Evolutionary conservation across 2,888 invertebrate genomes (phyloP).

Genomic region (Escarpia spicata): DNA sequence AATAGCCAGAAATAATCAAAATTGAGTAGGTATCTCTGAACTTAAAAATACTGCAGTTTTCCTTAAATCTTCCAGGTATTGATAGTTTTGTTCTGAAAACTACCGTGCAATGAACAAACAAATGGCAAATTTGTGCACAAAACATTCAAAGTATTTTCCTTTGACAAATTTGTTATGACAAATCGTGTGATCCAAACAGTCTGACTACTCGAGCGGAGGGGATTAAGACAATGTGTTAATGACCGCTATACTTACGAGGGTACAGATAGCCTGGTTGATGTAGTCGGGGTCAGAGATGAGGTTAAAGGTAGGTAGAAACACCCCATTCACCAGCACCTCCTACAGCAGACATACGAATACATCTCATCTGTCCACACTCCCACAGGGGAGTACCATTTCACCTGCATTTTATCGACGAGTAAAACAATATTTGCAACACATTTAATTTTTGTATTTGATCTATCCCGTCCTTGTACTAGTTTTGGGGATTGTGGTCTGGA

Average conservation of each 20-base stretch:
- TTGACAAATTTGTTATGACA: not conserved
- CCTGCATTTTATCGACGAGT: too few species aligned
- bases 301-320: conserved; percentile 77
- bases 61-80: not conserved
- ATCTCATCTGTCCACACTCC: not conserved
- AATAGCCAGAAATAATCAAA: too few species aligned
- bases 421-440: too few species aligned
- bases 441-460: too few species aligned
- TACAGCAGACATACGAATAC: conserved; percentile 65
- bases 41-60: not conserved
- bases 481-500: too few species aligned
- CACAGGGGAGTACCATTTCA: too few species aligned
- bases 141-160: not conserved
- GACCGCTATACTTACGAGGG: conserved; percentile 75
- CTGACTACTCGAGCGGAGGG: not conserved
- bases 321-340: conserved; percentile 80
- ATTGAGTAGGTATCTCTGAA: too few species aligned
- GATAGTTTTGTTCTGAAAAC: not conserved
- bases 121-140: too few species aligned
- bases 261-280: conserved; percentile 87
- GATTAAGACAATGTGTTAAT: not conserved
- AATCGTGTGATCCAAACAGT: not conserved
- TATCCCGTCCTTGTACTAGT: too few species aligned
- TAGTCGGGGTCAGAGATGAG: conserved; percentile 88
- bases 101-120: too few species aligned